These are phyloP conservation scores for Drosophila formosana DNA, from an alignment of 2,888 invertebrate species.

Conservation along the genomic window DNA sequence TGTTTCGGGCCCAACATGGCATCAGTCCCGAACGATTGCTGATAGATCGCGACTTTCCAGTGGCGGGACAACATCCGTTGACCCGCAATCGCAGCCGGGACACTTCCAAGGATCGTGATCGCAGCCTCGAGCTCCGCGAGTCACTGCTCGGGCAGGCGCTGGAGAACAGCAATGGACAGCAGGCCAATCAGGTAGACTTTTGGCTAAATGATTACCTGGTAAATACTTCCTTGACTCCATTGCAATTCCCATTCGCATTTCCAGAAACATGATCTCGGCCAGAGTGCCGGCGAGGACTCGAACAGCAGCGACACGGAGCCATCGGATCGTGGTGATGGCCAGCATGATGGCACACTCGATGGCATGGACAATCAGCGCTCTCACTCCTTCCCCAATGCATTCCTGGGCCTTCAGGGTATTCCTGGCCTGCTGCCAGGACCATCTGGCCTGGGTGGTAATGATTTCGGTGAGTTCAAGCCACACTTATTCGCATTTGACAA, in stretches of 20 bases:
- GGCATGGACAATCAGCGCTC: constrained; percentile 89
- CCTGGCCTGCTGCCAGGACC: constrained; percentile 94
- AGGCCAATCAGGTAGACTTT: constrained; percentile 78
- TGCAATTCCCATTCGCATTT: background rate
- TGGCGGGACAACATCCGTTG: constrained; percentile 83
- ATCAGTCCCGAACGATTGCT: constrained; percentile 85
- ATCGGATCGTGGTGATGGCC: constrained; percentile 88
- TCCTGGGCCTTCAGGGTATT: constrained; percentile 92
- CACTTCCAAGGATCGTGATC: constrained; percentile 86
- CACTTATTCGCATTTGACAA: background rate
- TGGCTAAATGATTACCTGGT: no score
- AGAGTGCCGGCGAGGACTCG: constrained; percentile 93
- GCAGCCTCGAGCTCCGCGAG: constrained; percentile 89
- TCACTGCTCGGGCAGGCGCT: constrained; percentile 91
- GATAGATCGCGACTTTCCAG: constrained; percentile 84
- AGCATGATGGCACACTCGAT: constrained; percentile 88
- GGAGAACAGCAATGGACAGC: constrained; percentile 88
- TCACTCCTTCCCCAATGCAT: constrained; percentile 91
- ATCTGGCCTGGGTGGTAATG: constrained; percentile 93
- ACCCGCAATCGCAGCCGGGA: constrained; percentile 83
- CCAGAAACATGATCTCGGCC: constrained; percentile 87
- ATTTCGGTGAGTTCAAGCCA: constrained; percentile 89
- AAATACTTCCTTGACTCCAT: no score
- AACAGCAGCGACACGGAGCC: constrained; percentile 93
- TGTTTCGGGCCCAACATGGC: constrained; percentile 88